Base-by-base conservation (phyloP, 2,113 vertebrate species). In the Plotosus lineatus region DNA sequence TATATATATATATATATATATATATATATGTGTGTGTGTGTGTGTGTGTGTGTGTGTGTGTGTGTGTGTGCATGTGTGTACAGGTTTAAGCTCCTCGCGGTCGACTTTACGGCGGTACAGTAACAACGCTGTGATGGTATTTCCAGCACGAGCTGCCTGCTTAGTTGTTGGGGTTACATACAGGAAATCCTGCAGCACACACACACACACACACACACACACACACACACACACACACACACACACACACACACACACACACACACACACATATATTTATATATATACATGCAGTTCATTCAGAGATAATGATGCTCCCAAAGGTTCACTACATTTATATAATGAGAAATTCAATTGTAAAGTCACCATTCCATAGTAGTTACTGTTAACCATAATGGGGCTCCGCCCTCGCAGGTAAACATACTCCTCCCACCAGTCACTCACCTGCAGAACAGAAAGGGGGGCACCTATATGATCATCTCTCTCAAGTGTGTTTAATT, bases 401-500 rank as follows among this genome's bases (percentile, higher is more conserved):
- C 86, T 87, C 17, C 95, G 87, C 40, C 94, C 88, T 15, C 94
- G 92, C 63, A 97, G 87, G 85, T 97, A 96, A 80, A 97, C 92
- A 17, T 95, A 96, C 50, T 96, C 94, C 86, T 96, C 95, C 95
- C 96, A 97, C 96, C 96, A 97, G 90, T 97, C 96, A 2, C 94
- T 96, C 81, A 97, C 96, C 95, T 97, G 86, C 11, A 73, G 33
- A 9, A 68, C 23, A 76, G 38, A 38, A 4, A 51, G 21, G 10
- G 19, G 12, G 7, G 23, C 3, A 31, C 26, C 12, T 15, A 6
- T 5, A 60, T 14, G 3, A 3, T 17, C 14, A 61, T 12, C 12
- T 61, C 56, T 60, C n/a, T 12, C 56, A 60, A 46, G 1, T 56
- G 55, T 26, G 55, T 60, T 60, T 6, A 33, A 8, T 19, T n/a